Evolutionary conservation across 2,113 vertebrate genomes (phyloP), one percentile per base, ranked within the genome.

Genomic region (Nycticebus coucang): DNA sequence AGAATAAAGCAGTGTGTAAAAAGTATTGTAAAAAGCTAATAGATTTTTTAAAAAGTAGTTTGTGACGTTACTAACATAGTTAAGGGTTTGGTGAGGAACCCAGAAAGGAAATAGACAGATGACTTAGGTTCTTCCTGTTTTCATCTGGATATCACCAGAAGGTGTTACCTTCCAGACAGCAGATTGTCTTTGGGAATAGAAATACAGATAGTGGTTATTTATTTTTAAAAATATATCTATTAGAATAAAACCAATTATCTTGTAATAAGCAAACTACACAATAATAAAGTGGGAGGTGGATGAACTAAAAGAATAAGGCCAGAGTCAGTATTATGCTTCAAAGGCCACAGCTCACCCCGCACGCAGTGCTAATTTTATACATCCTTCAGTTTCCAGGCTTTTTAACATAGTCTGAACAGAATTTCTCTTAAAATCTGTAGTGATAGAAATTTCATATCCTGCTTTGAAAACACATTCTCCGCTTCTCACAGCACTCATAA

Each of bases 391-490:
- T 74, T 64, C 21, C 15, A 68, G 71, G 24, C 77, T 69, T 95
- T 87, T 62, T 78, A 59, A 68, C 4, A n/a, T 50, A 64, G 37
- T 68, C 89, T 72, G 81, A 62, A 57, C 57, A 82, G 80, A 85
- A 88, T 78, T 26, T 94, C 62, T 85, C 68, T 88, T 91, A 45
- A 93, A 82, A 59, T 96, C 57, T 94, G 19, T 41, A 69, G 30
- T 60, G 91, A 95, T 94, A 92, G 93, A 86, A 50, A 57, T 93
- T 93, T 97, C 95, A 96, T 96, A 96, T 96, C 96, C 97, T 96
- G 93, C 85, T 88, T 88, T 78, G 68, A 89, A 95, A 84, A 87
- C 66, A n/a, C 6, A 71, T 18, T 68, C 37, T 22, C 30, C 10
- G 33, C 60, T 45, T 41, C 14, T 28, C 41, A 19, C 12, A 8